A percentile compares a stretch with the other conserved stretches of the same genome.
These are phyloP conservation scores for Oryctes rhinoceros DNA, from an alignment of 1,140 invertebrate genomes.

Conservation along the genomic window DNA sequence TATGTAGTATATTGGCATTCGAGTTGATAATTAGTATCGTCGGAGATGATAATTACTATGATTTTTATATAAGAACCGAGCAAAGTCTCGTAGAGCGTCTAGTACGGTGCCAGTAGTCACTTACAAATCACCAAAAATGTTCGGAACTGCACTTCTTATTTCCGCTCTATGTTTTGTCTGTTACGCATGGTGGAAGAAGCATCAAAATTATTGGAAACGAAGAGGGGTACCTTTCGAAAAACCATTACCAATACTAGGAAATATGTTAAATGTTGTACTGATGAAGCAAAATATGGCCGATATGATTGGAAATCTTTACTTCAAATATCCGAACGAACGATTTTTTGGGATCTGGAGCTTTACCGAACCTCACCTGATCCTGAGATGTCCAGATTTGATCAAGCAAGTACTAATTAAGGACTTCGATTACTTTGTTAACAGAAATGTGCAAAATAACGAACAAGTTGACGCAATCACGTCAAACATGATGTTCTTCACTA, in stretches of 20 bases:
- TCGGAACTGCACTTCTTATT: not conserved
- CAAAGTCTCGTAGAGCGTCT: too few relatives aligned
- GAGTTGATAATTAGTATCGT: too few relatives aligned
- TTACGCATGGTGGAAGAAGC: slow-evolving; percentile 48
- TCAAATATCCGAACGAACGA: slow-evolving; percentile 51
- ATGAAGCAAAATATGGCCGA: slow-evolving; percentile 45
- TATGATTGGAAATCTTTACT: slow-evolving; percentile 47
- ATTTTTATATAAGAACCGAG: too few relatives aligned
- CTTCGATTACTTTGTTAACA: slow-evolving; percentile 62
- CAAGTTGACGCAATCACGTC: slow-evolving; percentile 56
- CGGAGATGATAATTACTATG: too few relatives aligned
- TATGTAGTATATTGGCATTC: too few relatives aligned
- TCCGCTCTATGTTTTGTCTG: not conserved
- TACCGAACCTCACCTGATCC: slow-evolving; percentile 59
- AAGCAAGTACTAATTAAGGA: slow-evolving; percentile 63
- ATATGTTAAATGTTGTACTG: slow-evolving; percentile 46
- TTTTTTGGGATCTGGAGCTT: slow-evolving; percentile 61
- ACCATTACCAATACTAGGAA: slow-evolving; percentile 58
- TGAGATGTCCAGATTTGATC: slow-evolving; percentile 63
- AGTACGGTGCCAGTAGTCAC: too few relatives aligned
- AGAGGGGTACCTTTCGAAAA: slow-evolving; percentile 57
- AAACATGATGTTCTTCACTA: slow-evolving; percentile 57
- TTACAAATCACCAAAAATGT: not conserved
- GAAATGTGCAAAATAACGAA: slow-evolving; percentile 54
- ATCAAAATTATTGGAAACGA: slow-evolving; percentile 62